These are phyloP conservation scores for Saimiri boliviensis DNA, from an alignment of 2,113 vertebrate genomes.

Conservation along the genomic window DNA sequence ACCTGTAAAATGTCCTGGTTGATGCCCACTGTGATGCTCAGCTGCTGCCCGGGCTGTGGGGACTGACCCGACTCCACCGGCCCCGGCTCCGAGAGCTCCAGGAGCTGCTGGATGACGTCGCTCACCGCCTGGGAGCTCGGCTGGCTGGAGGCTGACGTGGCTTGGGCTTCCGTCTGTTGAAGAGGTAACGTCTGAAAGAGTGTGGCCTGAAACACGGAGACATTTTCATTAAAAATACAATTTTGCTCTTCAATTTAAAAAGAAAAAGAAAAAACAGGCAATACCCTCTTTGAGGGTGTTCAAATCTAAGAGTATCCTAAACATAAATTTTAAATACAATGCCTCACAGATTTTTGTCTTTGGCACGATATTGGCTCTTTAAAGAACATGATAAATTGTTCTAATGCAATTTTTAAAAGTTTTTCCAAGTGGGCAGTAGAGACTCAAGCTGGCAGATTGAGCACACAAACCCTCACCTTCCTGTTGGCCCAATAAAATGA, in stretches of 20 bases:
- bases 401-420: background rate
- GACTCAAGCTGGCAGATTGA: background rate
- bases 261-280: background rate
- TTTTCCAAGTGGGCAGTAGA: background rate
- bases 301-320: background rate
- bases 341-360: background rate
- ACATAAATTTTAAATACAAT: background rate
- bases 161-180: constrained; percentile 83
- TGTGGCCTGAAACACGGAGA: constrained; percentile 81
- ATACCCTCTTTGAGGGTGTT: background rate
- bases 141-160: constrained; percentile 78
- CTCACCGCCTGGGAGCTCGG: constrained; percentile 93
- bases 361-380: background rate
- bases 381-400: background rate
- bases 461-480: background rate
- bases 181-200: constrained; percentile 83
- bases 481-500: background rate
- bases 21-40: constrained; percentile 93
- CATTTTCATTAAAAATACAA: background rate
- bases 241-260: background rate
- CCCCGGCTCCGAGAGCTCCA: constrained; percentile 96
- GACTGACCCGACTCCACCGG: constrained; percentile 89
- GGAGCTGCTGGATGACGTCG: constrained; percentile 97
- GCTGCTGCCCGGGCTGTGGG: constrained; percentile 87
- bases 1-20: constrained; percentile 99